Evolutionary conservation across 2,797 vertebrate genomes (phyloP).

Genomic region (Lagocephalus sceleratus): DNA sequence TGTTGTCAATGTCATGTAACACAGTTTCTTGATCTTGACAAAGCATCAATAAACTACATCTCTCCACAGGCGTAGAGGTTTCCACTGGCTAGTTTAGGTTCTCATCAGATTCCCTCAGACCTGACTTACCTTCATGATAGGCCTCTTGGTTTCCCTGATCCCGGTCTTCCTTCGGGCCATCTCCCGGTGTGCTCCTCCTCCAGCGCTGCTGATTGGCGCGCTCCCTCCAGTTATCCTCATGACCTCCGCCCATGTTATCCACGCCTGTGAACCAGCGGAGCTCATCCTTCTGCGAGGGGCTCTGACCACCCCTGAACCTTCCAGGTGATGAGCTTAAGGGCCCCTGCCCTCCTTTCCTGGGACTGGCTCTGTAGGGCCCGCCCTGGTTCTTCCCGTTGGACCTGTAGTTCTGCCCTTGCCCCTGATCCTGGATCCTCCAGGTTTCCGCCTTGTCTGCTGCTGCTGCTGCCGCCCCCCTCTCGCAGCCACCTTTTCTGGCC

Average conservation of each 20-base stretch:
- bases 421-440: constrained; percentile 74
- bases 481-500: constrained; percentile 71
- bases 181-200: constrained; percentile 73
- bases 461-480: constrained; percentile 56
- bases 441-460: constrained; percentile 68
- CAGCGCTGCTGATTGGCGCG: constrained; percentile 63
- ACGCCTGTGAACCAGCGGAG: constrained; percentile 68
- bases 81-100: background rate
- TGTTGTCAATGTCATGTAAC: too few species aligned
- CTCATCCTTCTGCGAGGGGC: constrained; percentile 77
- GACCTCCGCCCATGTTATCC: constrained; percentile 65
- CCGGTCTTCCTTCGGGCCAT: constrained; percentile 53
- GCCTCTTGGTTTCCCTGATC: constrained; percentile 59
- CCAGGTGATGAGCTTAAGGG: constrained; percentile 73
- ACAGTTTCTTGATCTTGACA: too few species aligned
- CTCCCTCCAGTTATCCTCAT: constrained; percentile 81
- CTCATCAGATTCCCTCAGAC: too few species aligned
- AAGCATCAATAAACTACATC: too few species aligned
- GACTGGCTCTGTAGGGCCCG: constrained; percentile 69
- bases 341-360: constrained; percentile 73
- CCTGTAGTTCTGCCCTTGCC: constrained; percentile 73
- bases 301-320: constrained; percentile 72
- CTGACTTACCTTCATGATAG: background rate
- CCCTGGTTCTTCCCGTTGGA: constrained; percentile 61
- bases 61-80: background rate